Percentiles rank a stretch among this genome's conserved stretches.
These are phyloP conservation scores for Dryobotodes eremita DNA, from an alignment of 2,888 invertebrate species.

Conservation along the genomic window DNA sequence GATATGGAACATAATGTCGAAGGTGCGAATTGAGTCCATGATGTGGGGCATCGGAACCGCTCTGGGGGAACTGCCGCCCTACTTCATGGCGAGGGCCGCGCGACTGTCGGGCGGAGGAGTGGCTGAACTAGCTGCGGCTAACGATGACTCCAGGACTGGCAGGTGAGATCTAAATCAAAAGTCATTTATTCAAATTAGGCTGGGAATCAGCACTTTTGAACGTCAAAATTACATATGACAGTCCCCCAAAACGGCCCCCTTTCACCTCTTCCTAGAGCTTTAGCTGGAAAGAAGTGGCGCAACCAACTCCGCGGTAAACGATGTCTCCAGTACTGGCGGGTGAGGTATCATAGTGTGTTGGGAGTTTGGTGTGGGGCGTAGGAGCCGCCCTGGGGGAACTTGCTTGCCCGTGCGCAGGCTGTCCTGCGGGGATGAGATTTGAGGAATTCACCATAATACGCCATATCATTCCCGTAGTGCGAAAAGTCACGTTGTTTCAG, in stretches of 20 bases:
- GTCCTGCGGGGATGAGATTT: too few relatives aligned
- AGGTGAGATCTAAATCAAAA: constrained; percentile 63
- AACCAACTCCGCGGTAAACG: constrained; percentile 62
- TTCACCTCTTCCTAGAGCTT: too few relatives aligned
- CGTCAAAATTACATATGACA: too few relatives aligned
- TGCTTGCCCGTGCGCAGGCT: too few relatives aligned
- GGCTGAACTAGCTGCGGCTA: constrained; percentile 76
- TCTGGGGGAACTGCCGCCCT: constrained; percentile 99
- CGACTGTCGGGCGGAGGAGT: constrained; percentile 91
- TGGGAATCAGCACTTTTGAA: too few relatives aligned
- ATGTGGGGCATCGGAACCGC: constrained; percentile 99
- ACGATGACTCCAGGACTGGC: constrained; percentile 80
- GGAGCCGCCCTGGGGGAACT: neutral
- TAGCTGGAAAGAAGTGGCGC: too few relatives aligned
- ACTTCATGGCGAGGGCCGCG: constrained; percentile 99
- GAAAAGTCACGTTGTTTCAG: too few relatives aligned
- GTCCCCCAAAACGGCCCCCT: too few relatives aligned
- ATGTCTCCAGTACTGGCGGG: constrained; percentile 81
- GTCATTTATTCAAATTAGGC: too few relatives aligned
- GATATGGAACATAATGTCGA: constrained; percentile 98
- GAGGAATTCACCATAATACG: too few relatives aligned
- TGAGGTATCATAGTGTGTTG: constrained; percentile 32
- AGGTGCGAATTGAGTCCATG: constrained; percentile 98
- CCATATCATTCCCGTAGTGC: too few relatives aligned
- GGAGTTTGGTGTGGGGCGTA: too few relatives aligned